Base-by-base conservation (phyloP, 2,797 vertebrate species). In the Eidolon dupreanum region DNA sequence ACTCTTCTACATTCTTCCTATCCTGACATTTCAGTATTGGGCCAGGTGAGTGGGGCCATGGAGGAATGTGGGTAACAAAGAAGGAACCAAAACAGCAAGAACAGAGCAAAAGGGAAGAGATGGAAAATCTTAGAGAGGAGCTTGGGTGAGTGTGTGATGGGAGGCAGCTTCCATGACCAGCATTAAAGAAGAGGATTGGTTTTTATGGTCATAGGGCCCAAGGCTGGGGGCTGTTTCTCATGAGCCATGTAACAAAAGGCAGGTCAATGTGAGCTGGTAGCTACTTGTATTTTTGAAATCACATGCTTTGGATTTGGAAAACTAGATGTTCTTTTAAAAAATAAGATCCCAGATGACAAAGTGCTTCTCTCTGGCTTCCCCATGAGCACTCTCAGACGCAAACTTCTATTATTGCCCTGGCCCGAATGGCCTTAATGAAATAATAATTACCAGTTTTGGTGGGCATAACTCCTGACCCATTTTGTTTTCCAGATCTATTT, bases 401-500 rank as follows among this genome's bases (percentile, higher is more conserved):
- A 43, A 70, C 87, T 79, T 90, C 87, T 57, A 51, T 38, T 51
- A 15, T 1, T 73, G 46, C 19, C 63, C 19, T 85, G 88, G 13
- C 70, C 85, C 87, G 26, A 24, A 9, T 90, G 31, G 17, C 73
- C 86, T 96, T 73, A 38, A 49, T 61, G 38, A 90, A 28, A 87
- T 95, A 55, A n/a, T 77, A 55, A 16, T 65, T 59, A 33, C 66
- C n/a, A 38, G 65, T 5, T 97, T 95, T 71, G 89, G 33, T 94
- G 87, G 87, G 63, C 55, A 36, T 15, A 81, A 90, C 88, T 93
- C 46, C 66, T 59, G n/a, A 82, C 20, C 2, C 66, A 19, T 79
- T 95, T 95, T 90, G n/a, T 90, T 77, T 95, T 94, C 82, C 33
- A 55, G 75, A 63, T 92, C 94, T 46, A 78, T 78, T 94, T 88